These are phyloP conservation scores for Geopemphigus sp. DNA, from an alignment of 1,140 invertebrate species.

Conservation along the genomic window DNA sequence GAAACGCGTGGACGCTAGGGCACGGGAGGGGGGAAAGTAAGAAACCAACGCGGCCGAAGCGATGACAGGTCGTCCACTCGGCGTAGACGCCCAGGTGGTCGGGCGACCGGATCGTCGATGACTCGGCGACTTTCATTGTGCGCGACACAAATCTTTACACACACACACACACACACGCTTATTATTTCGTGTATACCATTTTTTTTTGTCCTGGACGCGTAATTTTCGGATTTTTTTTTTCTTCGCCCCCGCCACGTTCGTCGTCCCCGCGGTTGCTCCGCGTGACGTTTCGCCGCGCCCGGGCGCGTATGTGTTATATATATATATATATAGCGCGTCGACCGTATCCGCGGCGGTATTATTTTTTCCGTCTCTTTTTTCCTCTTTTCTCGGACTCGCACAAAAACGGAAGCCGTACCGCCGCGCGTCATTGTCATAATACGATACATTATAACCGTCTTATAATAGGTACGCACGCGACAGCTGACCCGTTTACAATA, in stretches of 20 bases:
- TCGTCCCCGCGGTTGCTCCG: background rate
- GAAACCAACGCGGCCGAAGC: background rate
- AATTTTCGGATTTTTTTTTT: constrained; percentile 22
- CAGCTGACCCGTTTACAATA: constrained; percentile 34
- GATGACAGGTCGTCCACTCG: constrained; percentile 46
- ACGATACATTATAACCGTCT: too few species aligned
- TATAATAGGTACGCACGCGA: too few species aligned
- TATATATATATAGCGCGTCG: too few species aligned
- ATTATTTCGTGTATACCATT: background rate
- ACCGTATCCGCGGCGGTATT: constrained; percentile 6
- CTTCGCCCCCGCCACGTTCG: background rate
- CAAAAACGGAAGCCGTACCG: constrained; percentile 37
- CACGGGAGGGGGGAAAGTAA: too few species aligned
- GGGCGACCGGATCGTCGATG: constrained; percentile 42
- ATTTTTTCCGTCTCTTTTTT: too few species aligned
- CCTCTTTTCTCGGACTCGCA: constrained; percentile 19
- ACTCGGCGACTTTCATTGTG: constrained; percentile 46
- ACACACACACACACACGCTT: too few species aligned
- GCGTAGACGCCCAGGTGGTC: constrained; percentile 43
- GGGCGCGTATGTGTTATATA: too few species aligned
- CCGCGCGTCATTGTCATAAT: background rate
- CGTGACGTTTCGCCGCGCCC: background rate
- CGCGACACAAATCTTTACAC: constrained; percentile 30
- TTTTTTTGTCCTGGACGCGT: constrained; percentile 20
- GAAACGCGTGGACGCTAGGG: too few species aligned